Evolutionary conservation across 2,888 invertebrate species (phyloP).

Genomic region (Agrypnus murinus): DNA sequence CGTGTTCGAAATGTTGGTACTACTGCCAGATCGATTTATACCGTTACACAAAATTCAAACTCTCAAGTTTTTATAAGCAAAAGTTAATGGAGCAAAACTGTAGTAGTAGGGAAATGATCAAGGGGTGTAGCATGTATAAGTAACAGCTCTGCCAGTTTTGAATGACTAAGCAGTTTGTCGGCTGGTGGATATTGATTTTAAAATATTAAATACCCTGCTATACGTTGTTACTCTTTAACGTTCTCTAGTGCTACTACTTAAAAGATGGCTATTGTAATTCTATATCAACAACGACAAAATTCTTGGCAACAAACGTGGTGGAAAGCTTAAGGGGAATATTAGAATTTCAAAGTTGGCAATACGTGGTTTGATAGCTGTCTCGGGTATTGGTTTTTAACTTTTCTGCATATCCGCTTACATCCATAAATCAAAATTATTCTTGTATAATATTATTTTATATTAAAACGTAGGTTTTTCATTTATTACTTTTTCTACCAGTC

Average conservation of each 20-base stretch:
- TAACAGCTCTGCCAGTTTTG: slow-evolving; percentile 31
- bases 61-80: slow-evolving; percentile 21
- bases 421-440: not conserved
- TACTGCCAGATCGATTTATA: slow-evolving; percentile 16
- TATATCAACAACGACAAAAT: slow-evolving; percentile 5
- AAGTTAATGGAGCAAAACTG: slow-evolving; percentile 36
- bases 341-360: slow-evolving; percentile 15
- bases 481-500: slow-evolving; percentile 1
- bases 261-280: not conserved
- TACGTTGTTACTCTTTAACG: slow-evolving; percentile 17
- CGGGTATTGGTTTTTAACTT: not conserved
- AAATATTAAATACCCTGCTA: slow-evolving; percentile 32
- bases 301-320: slow-evolving; percentile 6
- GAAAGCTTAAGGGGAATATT: not conserved
- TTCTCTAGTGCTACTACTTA: slow-evolving; percentile 3
- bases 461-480: not conserved
- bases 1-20: slow-evolving; percentile 9
- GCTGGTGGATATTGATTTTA: slow-evolving; percentile 33
- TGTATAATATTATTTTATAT: not conserved
- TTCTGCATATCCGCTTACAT: not conserved
- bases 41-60: slow-evolving; percentile 19
- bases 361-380: not conserved
- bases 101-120: slow-evolving; percentile 26
- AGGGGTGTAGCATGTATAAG: slow-evolving; percentile 34
- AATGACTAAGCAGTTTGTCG: slow-evolving; percentile 39